Evolutionary conservation across 2,797 vertebrate species (phyloP).

Genomic region (Borostomias antarcticus): DNA sequence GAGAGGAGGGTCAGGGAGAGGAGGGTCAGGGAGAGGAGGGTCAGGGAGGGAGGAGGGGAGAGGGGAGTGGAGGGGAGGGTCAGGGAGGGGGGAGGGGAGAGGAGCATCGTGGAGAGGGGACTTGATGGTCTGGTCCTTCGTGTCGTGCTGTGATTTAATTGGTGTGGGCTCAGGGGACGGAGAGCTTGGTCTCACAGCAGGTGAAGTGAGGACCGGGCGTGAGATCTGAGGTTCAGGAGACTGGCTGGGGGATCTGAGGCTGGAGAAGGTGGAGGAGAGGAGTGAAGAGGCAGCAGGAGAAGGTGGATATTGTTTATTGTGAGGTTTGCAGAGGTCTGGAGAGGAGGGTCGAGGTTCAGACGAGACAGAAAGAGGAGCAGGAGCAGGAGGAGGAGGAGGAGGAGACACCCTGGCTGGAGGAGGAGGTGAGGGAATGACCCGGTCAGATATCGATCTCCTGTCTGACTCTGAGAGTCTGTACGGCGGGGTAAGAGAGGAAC

Average conservation of each 20-base stretch:
- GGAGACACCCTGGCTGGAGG: neutral
- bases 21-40: too few species aligned
- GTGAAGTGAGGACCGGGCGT: neutral
- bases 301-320: constrained; percentile 17
- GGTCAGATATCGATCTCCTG: constrained; percentile 30
- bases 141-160: constrained; percentile 11
- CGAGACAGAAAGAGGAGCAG: neutral
- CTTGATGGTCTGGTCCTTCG: neutral
- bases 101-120: too few species aligned
- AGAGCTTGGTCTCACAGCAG: constrained; percentile 22
- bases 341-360: neutral
- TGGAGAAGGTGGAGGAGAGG: neutral
- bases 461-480: constrained; percentile 31
- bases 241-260: neutral
- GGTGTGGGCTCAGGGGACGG: constrained; percentile 35
- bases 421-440: constrained; percentile 39
- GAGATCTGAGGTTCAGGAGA: neutral
- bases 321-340: constrained; percentile 13
- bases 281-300: constrained; percentile 12
- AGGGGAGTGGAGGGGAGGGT: neutral
- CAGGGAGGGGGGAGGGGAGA: too few species aligned
- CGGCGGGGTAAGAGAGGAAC: constrained; percentile 17
- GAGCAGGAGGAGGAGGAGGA: neutral
- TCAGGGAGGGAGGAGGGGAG: too few species aligned
- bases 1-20: too few species aligned